These are phyloP conservation scores for Terrapene triunguis DNA, from an alignment of 2,113 vertebrate genomes.

Conservation along the genomic window DNA sequence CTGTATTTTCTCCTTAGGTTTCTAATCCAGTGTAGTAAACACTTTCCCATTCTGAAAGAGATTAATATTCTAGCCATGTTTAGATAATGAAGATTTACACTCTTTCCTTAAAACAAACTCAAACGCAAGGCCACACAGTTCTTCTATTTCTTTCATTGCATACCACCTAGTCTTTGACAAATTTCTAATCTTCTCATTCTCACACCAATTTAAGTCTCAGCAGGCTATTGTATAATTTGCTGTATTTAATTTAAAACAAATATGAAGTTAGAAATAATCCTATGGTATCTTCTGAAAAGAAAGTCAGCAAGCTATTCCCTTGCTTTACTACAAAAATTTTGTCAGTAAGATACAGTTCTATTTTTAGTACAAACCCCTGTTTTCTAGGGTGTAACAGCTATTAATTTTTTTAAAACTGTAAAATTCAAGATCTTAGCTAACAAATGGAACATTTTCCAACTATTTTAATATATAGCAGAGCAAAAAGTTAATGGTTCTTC, in stretches of 20 bases:
- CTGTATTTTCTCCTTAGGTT: background rate
- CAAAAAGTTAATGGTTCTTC: background rate
- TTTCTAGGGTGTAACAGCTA: background rate
- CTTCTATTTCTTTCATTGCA: background rate
- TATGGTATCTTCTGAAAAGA: background rate
- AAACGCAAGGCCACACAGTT: background rate
- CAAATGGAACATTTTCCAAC: background rate
- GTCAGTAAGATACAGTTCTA: background rate
- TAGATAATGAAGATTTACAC: background rate
- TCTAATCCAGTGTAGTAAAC: background rate
- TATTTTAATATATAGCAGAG: background rate
- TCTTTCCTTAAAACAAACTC: background rate
- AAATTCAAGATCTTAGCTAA: background rate
- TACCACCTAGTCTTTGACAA: background rate
- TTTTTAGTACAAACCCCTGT: background rate
- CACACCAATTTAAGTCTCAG: background rate
- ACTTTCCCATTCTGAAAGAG: background rate
- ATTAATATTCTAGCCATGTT: background rate
- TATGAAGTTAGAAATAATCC: no score
- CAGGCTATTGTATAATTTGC: background rate
- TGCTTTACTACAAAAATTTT: background rate
- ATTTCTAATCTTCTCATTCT: slow-evolving; percentile 20
- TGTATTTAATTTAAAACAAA: background rate
- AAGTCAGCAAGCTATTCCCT: background rate
- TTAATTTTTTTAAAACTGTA: background rate